A percentile compares a stretch with the other conserved stretches of the same genome.
These are phyloP conservation scores for Molorchus minor DNA, from an alignment of 2,888 invertebrate species.

Conservation along the genomic window DNA sequence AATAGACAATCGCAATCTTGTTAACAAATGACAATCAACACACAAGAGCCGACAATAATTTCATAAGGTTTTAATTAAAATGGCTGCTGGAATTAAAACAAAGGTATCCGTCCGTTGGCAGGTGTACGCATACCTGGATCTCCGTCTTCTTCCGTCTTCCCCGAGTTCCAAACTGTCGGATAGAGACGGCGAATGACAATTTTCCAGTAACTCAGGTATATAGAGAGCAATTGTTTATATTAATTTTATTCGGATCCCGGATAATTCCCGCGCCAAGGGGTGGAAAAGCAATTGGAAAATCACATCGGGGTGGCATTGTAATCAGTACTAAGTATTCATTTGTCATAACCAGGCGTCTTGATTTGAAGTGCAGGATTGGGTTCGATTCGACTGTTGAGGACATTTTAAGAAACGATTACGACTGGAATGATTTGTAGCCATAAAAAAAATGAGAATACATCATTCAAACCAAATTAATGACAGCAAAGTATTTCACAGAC, in stretches of 20 bases:
- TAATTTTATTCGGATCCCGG: slow-evolving; percentile 17
- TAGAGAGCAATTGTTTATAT: slow-evolving; percentile 23
- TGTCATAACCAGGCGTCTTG: slow-evolving; percentile 20
- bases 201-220: slow-evolving; percentile 10
- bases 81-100: slow-evolving; percentile 45
- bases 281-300: slow-evolving; percentile 26
- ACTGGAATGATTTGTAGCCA: no score
- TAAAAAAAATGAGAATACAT: no score
- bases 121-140: slow-evolving; percentile 12
- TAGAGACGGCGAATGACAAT: not conserved
- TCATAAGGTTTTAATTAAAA: slow-evolving; percentile 55
- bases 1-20: slow-evolving; percentile 54
- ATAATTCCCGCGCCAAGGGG: slow-evolving; percentile 14
- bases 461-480: no score
- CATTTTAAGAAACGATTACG: not conserved
- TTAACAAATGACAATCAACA: slow-evolving; percentile 54
- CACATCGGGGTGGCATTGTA: slow-evolving; percentile 23
- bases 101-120: slow-evolving; percentile 28
- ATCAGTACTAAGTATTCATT: slow-evolving; percentile 22
- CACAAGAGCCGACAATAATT: slow-evolving; percentile 50
- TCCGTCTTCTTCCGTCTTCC: not conserved
- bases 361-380: not conserved
- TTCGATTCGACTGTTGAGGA: not conserved
- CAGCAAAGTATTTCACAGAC: no score
- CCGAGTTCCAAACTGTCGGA: no score